Percentiles rank a stretch among this genome's conserved stretches.
phyloP scores from a whole-genome alignment of 2,113 vertebrate species.

The Gavia stellata region DNA sequence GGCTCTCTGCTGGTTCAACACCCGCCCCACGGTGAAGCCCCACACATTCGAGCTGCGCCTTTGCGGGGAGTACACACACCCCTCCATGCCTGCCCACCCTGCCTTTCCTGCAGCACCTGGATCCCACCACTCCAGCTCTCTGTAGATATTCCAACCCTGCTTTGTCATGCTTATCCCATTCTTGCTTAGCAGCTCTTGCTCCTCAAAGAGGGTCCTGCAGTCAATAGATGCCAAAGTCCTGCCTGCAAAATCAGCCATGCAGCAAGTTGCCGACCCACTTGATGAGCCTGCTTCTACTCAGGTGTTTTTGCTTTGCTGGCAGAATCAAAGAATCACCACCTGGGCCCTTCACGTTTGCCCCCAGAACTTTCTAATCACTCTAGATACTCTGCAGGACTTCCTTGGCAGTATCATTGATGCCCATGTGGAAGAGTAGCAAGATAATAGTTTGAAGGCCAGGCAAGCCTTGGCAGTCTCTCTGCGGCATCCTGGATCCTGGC shows the following conservation, averaged over 20 bases:
- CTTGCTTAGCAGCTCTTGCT: neutral
- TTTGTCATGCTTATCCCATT: no score
- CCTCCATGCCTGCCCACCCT: neutral
- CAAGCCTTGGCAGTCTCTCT: neutral
- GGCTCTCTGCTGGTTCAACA: neutral
- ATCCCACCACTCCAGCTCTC: neutral
- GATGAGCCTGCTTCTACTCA: neutral
- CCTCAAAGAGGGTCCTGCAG: neutral
- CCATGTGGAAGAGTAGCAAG: neutral
- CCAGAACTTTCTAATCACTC: neutral
- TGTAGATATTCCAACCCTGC: neutral
- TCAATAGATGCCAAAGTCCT: neutral
- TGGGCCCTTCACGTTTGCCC: neutral
- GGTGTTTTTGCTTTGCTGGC: neutral
- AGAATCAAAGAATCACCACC: neutral
- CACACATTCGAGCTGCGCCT: no score
- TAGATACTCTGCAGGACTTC: neutral
- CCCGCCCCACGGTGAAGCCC: neutral
- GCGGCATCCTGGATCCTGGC: neutral
- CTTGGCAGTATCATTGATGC: neutral
- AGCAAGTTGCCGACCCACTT: neutral
- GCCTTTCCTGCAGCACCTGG: neutral
- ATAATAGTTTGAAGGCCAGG: neutral
- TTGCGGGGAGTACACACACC: neutral
- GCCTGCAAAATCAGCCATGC: neutral